Conservation (phyloP, 2,797 vertebrate species). For the Steatocranus sp. region DNA sequence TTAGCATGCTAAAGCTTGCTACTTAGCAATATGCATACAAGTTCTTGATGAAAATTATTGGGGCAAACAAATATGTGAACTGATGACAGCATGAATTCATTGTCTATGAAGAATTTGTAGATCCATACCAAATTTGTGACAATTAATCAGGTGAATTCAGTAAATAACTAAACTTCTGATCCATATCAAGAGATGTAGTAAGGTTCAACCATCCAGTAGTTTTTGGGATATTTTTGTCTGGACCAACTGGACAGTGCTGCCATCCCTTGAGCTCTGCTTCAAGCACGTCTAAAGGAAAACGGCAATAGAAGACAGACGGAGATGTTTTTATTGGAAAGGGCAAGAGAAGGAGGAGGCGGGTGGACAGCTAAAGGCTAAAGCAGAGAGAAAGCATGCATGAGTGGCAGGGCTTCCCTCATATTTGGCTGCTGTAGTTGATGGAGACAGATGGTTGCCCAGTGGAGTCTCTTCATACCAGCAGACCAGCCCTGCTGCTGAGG, state of each 20-base stretch:
- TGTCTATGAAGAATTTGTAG: background rate
- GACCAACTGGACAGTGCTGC: background rate
- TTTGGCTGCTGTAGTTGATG: constrained; percentile 30
- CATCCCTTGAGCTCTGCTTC: background rate
- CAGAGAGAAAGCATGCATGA: constrained; percentile 28
- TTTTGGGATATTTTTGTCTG: background rate
- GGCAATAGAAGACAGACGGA: background rate
- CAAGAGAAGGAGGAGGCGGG: background rate
- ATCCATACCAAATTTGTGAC: background rate
- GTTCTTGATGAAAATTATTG: background rate
- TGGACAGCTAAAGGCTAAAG: constrained; percentile 9
- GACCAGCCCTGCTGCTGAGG: constrained; percentile 38
- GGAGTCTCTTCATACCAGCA: constrained; percentile 49
- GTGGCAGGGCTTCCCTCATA: constrained; percentile 35
- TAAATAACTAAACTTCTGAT: background rate
- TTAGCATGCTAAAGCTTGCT: background rate
- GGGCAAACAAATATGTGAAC: background rate
- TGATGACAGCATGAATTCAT: background rate
- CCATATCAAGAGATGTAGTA: background rate
- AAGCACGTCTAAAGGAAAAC: background rate
- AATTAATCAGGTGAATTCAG: background rate
- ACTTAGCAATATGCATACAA: background rate
- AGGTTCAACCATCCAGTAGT: background rate
- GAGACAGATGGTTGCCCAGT: constrained; percentile 64
- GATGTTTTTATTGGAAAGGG: background rate